Conservation (phyloP, 2,113 vertebrate species). For the Paratilapia polleni region DNA sequence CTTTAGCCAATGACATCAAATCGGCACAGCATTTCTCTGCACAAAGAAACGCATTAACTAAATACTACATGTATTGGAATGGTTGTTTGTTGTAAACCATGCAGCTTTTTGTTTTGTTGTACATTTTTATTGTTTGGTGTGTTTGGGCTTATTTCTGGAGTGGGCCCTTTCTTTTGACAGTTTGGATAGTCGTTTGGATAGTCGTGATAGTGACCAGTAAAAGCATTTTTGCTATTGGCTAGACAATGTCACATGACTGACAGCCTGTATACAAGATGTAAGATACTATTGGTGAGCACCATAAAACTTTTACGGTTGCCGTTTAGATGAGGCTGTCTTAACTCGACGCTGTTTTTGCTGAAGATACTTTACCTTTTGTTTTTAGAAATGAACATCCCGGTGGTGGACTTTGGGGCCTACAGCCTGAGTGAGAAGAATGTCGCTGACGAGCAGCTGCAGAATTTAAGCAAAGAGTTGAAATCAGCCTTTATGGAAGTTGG, state of each 20-base stretch:
- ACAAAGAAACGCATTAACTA: background rate
- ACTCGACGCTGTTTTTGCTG: background rate
- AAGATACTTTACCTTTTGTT: background rate
- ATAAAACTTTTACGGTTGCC: too few relatives aligned
- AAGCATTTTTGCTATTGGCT: constrained; percentile 38
- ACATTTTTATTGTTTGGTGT: background rate
- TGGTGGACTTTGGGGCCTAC: constrained; percentile 73
- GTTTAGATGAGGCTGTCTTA: too few relatives aligned
- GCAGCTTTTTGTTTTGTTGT: background rate
- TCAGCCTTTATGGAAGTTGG: constrained; percentile 74
- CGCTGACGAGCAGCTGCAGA: constrained; percentile 8
- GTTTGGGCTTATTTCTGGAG: too few relatives aligned
- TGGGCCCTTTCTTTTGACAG: too few relatives aligned
- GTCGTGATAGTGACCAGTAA: too few relatives aligned
- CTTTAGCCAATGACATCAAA: constrained; percentile 69
- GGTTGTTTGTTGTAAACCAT: background rate
- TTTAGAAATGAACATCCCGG: constrained; percentile 71
- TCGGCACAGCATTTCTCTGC: constrained; percentile 53
- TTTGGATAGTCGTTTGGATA: too few relatives aligned
- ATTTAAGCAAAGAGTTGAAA: constrained; percentile 54
- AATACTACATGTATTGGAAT: background rate
- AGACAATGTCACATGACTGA: constrained; percentile 34
- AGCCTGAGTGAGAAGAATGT: constrained; percentile 30
- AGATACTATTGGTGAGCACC: too few relatives aligned
- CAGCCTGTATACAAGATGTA: background rate